Conservation (phyloP, 2,113 vertebrate species). For the Crotalus tigris region DNA sequence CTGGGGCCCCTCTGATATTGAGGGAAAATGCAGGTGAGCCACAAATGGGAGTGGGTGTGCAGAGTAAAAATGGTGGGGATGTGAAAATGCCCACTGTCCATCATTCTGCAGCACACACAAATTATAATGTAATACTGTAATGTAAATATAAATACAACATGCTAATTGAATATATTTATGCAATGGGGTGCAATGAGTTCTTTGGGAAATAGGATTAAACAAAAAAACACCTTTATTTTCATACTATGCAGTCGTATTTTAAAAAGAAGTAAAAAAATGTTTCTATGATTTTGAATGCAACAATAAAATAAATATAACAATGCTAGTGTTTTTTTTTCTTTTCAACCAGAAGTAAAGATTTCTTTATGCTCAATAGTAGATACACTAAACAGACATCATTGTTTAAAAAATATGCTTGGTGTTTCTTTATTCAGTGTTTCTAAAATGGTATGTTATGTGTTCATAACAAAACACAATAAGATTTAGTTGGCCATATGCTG, state of each 20-base stretch:
- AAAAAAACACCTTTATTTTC: background rate
- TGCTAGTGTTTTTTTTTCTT: background rate
- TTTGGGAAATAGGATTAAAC: background rate
- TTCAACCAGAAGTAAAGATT: background rate
- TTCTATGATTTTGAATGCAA: background rate
- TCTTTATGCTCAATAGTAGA: background rate
- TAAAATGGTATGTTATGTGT: background rate
- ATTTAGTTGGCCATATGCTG: background rate
- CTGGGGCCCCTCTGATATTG: background rate
- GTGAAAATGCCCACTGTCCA: background rate
- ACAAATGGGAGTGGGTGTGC: background rate
- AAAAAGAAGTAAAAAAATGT: background rate
- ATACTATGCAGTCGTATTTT: background rate
- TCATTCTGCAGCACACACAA: background rate
- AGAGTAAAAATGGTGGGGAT: background rate
- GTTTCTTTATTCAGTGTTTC: background rate
- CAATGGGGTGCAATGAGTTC: background rate
- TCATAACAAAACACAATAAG: background rate
- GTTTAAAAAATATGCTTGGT: background rate
- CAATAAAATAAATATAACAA: background rate
- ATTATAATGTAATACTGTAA: background rate
- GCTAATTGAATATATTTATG: background rate
- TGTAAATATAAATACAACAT: background rate
- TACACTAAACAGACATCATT: background rate
- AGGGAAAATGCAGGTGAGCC: background rate